A percentile compares a stretch with the other conserved stretches of the same genome.
phyloP scores from a whole-genome alignment of 1,140 invertebrate species.

The Drosophila busckii region DNA sequence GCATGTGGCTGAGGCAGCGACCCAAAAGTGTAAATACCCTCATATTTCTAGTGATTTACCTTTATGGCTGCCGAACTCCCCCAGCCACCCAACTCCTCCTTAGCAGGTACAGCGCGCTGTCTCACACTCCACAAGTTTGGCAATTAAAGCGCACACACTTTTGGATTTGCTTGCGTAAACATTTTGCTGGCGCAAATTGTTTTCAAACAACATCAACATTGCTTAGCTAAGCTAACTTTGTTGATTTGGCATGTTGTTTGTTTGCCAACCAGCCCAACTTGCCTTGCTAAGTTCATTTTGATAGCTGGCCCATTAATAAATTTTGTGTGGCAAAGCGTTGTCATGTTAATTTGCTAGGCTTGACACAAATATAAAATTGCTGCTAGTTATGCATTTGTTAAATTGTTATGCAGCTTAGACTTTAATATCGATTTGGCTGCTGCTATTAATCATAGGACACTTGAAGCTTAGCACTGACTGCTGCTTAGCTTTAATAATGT shows the following conservation, averaged over 20 bases:
- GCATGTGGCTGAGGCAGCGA: conserved; percentile 72
- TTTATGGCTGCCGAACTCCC: conserved; percentile 49
- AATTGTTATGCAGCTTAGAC: background rate
- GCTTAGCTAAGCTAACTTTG: conserved; percentile 22
- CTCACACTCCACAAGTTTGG: too few species aligned
- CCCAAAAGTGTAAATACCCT: conserved; percentile 75
- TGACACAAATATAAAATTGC: too few species aligned
- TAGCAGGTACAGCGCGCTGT: too few species aligned
- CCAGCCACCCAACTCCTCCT: background rate
- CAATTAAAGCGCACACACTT: conserved; percentile 67
- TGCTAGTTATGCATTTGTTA: too few species aligned
- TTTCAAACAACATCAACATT: conserved; percentile 37
- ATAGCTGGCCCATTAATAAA: conserved; percentile 43
- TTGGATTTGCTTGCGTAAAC: conserved; percentile 59
- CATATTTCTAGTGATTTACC: conserved; percentile 75
- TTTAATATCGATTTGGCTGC: conserved; percentile 13
- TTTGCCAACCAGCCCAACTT: conserved; percentile 3
- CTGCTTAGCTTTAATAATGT: conserved; percentile 52
- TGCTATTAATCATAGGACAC: conserved; percentile 57
- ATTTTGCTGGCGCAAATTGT: conserved; percentile 54
- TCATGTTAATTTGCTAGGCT: conserved; percentile 45
- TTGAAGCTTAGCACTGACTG: conserved; percentile 41
- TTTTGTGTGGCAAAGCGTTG: conserved; percentile 5
- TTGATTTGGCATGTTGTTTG: conserved; percentile 20
- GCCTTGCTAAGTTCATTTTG: conserved; percentile 43